A percentile compares a stretch with the other conserved stretches of the same genome.
These are phyloP conservation scores for Callipepla californica DNA, from an alignment of 2,113 vertebrate species.

Conservation along the genomic window DNA sequence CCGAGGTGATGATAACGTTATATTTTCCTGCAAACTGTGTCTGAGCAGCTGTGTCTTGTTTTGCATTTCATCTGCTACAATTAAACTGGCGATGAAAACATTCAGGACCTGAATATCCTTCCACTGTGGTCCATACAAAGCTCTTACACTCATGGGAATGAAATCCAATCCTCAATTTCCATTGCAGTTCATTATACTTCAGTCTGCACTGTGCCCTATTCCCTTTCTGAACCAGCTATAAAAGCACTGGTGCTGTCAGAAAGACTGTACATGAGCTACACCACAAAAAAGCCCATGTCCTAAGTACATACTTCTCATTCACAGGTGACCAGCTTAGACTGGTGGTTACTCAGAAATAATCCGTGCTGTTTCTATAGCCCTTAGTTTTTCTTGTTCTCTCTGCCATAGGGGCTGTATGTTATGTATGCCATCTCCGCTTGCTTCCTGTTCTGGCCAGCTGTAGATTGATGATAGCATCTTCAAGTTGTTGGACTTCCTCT, in stretches of 20 bases:
- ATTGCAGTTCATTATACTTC: background rate
- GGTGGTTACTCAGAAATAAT: background rate
- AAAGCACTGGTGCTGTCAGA: background rate
- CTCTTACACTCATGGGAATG: background rate
- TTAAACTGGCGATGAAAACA: background rate
- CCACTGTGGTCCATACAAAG: background rate
- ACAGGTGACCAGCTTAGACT: background rate
- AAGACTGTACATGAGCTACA: background rate
- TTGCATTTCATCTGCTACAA: background rate
- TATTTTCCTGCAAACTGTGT: background rate
- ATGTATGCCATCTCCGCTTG: conserved; percentile 47
- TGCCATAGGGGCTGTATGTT: conserved; percentile 3
- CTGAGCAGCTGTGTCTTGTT: background rate
- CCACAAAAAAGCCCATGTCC: accelerated
- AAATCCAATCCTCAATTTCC: background rate
- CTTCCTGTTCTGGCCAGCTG: conserved; percentile 82
- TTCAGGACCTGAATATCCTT: background rate
- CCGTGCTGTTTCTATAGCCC: background rate
- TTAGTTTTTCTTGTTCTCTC: conserved; percentile 6
- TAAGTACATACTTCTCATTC: background rate
- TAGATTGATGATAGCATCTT: conserved; percentile 82
- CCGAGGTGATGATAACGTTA: background rate
- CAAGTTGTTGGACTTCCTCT: conserved; percentile 81
- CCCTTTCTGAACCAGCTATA: background rate
- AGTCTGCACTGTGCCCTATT: background rate